Base-by-base conservation (phyloP, 2,888 invertebrate species). In the Drosophila mulleri region DNA sequence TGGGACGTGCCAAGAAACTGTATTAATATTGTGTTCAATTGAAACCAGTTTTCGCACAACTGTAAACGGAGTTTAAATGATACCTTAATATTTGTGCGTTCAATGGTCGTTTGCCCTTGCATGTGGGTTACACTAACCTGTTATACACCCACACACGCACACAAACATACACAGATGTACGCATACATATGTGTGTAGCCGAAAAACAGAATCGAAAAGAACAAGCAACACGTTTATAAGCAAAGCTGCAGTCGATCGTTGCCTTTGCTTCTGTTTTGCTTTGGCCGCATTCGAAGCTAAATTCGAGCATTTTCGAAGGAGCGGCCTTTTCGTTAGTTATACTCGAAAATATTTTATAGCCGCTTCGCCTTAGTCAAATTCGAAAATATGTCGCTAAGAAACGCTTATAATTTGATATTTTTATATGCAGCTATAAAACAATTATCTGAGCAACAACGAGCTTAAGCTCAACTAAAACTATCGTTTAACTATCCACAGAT, bases 51-150 rank as follows among this genome's bases (percentile, higher is more conserved):
- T 77, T 35, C 18, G n/a, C 26, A 14, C 3, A 29, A 53, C n/a
- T 61, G 20, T 26, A 58, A 18, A 20, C 29, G 18, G 20, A 39
- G 20, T 18, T 48, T 18, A n/a, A 65, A 47, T 18, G 52, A 67
- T 59, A 56, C 44, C 58, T 35, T 58, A 56, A 53, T 37, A 23
- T 63, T 44, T 63, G 26, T 20, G 42, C 66, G 75, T 66, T 32
- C 66, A 53, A 52, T 42, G 56, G 8, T 50, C 23, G 26, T 65
- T 67, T 48, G 67, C 69, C 75, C 81, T 87, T 72, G 70, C 65
- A 29, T 48, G 68, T 85, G 67, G 67, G 73, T 72, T 67, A 67
- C 53, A 52, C 75, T 68, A 88, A 88, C 83, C 88, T 76, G 88
- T 83, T 83, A 70, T 71, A 8, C 26, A n/a, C 26, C 20, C 50